Conservation (phyloP, 2,797 vertebrate genomes). For the Adrianichthys oophorus region DNA sequence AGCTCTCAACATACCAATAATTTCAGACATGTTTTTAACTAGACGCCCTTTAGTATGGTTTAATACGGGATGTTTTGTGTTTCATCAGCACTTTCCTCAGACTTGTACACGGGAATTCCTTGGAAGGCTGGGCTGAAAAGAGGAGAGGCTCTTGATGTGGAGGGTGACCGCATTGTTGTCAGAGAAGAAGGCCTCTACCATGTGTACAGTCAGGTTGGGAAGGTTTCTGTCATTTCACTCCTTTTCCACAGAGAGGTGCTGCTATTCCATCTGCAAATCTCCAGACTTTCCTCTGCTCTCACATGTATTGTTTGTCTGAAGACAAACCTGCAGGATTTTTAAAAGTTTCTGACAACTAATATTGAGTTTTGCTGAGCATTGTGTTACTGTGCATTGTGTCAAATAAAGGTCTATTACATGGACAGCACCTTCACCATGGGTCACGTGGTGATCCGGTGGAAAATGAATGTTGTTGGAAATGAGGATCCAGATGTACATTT, state of each 20-base stretch:
- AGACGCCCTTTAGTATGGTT: conserved; percentile 1
- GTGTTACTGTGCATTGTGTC: conserved; percentile 6
- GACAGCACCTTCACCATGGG: conserved; percentile 91
- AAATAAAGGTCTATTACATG: conserved; percentile 87
- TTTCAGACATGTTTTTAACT: not conserved
- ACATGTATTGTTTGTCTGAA: not conserved
- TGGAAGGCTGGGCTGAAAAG: conserved; percentile 90
- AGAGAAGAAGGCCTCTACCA: conserved; percentile 92
- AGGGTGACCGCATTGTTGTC: conserved; percentile 86
- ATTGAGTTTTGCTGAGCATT: too few relatives aligned
- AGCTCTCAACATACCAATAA: not conserved
- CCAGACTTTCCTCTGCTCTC: not conserved
- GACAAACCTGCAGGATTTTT: too few relatives aligned
- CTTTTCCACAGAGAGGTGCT: conserved; percentile 49
- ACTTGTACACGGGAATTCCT: conserved; percentile 84
- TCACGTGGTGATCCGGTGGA: conserved; percentile 90
- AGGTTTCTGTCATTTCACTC: not conserved
- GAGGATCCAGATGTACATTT: conserved; percentile 87
- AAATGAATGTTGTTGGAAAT: conserved; percentile 88
- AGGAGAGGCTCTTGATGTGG: conserved; percentile 85
- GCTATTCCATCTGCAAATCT: conserved; percentile 14
- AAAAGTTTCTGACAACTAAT: too few relatives aligned
- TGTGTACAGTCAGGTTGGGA: conserved; percentile 91
- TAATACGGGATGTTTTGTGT: conserved; percentile 4
- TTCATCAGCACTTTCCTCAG: conserved; percentile 66